Evolutionary conservation across 2,113 vertebrate species (phyloP).

Genomic region (Mesitornis unicolor): DNA sequence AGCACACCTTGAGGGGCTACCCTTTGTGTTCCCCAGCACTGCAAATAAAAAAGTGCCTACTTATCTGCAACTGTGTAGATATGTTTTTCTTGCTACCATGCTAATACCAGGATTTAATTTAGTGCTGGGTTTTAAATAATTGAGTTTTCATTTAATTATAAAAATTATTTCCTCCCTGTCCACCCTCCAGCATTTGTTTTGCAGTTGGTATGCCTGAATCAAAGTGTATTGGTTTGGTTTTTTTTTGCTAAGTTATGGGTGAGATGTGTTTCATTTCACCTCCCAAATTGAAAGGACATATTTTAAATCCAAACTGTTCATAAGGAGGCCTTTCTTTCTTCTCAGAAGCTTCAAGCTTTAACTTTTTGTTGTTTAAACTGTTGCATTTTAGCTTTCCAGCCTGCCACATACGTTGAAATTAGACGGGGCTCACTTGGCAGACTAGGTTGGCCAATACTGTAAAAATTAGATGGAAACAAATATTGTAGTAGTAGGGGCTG

Average conservation of each 20-base stretch:
- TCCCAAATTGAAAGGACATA: not conserved
- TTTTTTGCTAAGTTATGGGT: fast-evolving
- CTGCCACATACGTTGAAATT: not conserved
- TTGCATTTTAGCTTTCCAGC: not conserved
- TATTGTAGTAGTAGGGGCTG: not conserved
- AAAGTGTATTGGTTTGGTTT: not conserved
- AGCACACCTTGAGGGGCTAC: no score
- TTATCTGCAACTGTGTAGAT: no score
- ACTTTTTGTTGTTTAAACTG: not conserved
- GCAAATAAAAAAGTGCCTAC: no score
- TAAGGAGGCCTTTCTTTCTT: not conserved
- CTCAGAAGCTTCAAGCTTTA: not conserved
- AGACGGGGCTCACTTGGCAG: not conserved
- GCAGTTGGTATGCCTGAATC: not conserved
- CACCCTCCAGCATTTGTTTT: fast-evolving
- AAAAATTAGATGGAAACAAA: not conserved
- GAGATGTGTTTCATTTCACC: not conserved
- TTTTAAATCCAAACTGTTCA: not conserved
- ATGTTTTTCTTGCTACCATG: no score
- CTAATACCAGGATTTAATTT: not conserved
- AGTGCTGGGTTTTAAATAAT: not conserved
- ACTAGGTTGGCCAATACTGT: not conserved
- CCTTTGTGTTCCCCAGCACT: no score
- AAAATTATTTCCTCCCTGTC: not conserved
- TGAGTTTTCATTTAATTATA: not conserved